Evolutionary conservation across 2,113 vertebrate genomes (phyloP), one percentile per base, ranked within the genome.

Genomic region (Myrmophylax atrothorax): DNA sequence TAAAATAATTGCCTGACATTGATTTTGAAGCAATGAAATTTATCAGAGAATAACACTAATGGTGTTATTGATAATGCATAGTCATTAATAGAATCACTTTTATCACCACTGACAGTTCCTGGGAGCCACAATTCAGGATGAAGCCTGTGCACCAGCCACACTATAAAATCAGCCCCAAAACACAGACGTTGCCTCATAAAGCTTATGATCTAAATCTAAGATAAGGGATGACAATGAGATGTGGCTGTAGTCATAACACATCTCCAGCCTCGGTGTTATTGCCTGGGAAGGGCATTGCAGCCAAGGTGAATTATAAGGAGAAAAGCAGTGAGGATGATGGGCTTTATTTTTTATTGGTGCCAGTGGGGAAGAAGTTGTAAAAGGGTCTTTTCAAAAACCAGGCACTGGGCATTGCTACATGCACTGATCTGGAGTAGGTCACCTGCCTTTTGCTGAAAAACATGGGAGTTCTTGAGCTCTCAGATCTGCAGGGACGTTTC

Each of bases 1-100:
- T 87, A 92, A 94, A 94, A 38, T 92, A 90, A 94, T 91, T 85
- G 74, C 76, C 84, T 93, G 93, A 67, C 73, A 63, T 79, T 87
- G 94, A 92, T 95, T 96, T 94, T 74, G 53, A 89, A 84, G 62
- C 1, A 8, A 87, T 88, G 59, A 31, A 62, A 90, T 90, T 94
- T 37, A 92, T 95, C 77, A 86, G 79, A 33, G 69, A 77, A 81
- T 63, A 87, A 40, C 52, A 68, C 28, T 85, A 81, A 89, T 77
- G 25, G 70, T 93, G 9, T 58, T 94, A 86, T 81, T 92, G 84
- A 87, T 91, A 89, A 74, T 52, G 52, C 50, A 29, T 44, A 18
- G n/a, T 66, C 35, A 67, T 89, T 72, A 78, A 35, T 63, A 17
- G 10, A 40, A 18, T 26, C 63, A 50, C 35, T 89, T 89, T 89